Evolutionary conservation across 2,797 vertebrate species (phyloP), one percentile per base, ranked within the genome.

Genomic region (Hippoglossus hippoglossus): DNA sequence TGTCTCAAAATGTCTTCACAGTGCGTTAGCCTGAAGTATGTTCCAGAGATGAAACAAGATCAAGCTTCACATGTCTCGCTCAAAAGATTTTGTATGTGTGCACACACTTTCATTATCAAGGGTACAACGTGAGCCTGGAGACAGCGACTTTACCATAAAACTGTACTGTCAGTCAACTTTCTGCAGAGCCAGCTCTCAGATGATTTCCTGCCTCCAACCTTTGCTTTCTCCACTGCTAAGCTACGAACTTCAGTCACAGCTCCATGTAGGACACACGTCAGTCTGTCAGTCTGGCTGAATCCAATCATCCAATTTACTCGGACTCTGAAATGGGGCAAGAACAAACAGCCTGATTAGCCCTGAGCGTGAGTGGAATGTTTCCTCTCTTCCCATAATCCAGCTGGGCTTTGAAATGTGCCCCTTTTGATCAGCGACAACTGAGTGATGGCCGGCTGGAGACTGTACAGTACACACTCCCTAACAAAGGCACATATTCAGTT

Each of bases 271-370:
- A 55, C 8, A 28, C 67, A 44, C 9, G 59, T 71, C 61, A 26
- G 71, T 64, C 67, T 44, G 75, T 78, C 41, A 13, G 41, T 75
- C 68, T 24, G 4, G n/a, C 73, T 56, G 75, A 82, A 74, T 87
- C 85, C 89, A 90, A 91, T 82, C 65, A 80, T 77, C 67, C 81
- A 86, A 84, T 87, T 92, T 73, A 81, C 74, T 86, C 57, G 65
- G 74, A 69, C 65, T 82, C 21, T 60, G 65, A 77, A 84, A 47
- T 21, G 63, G 70, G 72, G 67, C 64, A 72, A 83, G 86, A 88
- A 73, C 83, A 87, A 93, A 91, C 78, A 73, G 62, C 19, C 25
- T 86, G 81, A 89, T 90, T 80, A 74, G 80, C 52, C 41, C 13
- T 4, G 41, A 82, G 73, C 72, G 79, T 10, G 54, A 79, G 73